Conservation (phyloP, 2,888 invertebrate species). For the Ommatoiulus sabulosus region DNA sequence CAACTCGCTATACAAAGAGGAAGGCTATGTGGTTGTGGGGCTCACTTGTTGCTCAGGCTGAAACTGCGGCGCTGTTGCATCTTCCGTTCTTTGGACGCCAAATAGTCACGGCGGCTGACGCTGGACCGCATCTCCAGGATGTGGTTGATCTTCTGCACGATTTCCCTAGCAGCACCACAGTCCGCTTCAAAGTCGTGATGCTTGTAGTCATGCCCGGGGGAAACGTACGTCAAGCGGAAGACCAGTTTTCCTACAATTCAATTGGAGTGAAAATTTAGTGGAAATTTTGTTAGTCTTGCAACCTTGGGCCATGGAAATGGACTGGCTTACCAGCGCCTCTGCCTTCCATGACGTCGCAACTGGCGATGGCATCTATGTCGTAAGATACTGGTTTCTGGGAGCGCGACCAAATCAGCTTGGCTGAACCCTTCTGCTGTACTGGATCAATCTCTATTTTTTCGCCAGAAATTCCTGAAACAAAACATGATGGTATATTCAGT, state of each 20-base stretch:
- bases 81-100: constrained; percentile 77
- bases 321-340: constrained; percentile 70
- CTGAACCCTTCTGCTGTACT: constrained; percentile 71
- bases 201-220: constrained; percentile 75
- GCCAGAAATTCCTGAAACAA: constrained; percentile 78
- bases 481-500: constrained; percentile 41
- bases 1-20: neutral
- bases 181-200: constrained; percentile 91
- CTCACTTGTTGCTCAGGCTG: constrained; percentile 27
- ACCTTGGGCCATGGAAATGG: too few species aligned
- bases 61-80: constrained; percentile 51
- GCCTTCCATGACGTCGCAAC: constrained; percentile 85
- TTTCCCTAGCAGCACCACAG: constrained; percentile 79
- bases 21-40: neutral
- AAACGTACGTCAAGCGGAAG: constrained; percentile 78
- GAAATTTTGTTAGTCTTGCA: too few species aligned
- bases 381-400: constrained; percentile 84
- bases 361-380: constrained; percentile 87
- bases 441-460: constrained; percentile 94
- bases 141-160: constrained; percentile 87
- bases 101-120: constrained; percentile 83
- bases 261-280: too few species aligned
- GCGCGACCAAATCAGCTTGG: constrained; percentile 70
- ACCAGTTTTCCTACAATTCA: constrained; percentile 73
- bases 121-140: constrained; percentile 86